A percentile compares a stretch with the other conserved stretches of the same genome.
Evolutionary conservation across 2,888 invertebrate species (phyloP).

Genomic region (Parnassius mnemosyne): DNA sequence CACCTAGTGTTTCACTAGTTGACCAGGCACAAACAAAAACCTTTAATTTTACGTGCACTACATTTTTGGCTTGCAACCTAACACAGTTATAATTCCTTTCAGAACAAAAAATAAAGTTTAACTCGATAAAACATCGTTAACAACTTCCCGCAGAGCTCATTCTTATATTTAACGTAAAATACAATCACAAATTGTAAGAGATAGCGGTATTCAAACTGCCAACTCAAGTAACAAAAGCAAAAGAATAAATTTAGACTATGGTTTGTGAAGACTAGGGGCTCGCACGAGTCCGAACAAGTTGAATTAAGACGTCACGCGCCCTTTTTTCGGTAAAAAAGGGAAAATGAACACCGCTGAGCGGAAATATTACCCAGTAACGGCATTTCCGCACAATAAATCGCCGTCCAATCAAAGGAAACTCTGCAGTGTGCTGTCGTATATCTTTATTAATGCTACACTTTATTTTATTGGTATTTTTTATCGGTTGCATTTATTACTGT

Average conservation of each 20-base stretch:
- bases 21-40: no score
- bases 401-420: conserved; percentile 78
- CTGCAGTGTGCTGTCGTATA: conserved; percentile 62
- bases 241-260: conserved; percentile 16
- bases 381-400: conserved; percentile 81
- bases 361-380: conserved; percentile 80
- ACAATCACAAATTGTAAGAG: conserved; percentile 1
- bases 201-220: conserved; percentile 2
- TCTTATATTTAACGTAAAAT: conserved; percentile 1
- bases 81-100: background rate
- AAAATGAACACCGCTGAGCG: conserved; percentile 76
- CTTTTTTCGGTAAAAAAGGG: conserved; percentile 77
- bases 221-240: conserved; percentile 8
- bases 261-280: conserved; percentile 32
- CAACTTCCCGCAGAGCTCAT: conserved; percentile 12
- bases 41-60: no score
- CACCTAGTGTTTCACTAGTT: no score
- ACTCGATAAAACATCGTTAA: conserved; percentile 11
- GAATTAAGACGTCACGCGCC: conserved; percentile 78
- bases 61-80: background rate
- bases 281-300: conserved; percentile 40
- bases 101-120: conserved; percentile 1
- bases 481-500: conserved; percentile 63
- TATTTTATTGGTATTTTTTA: conserved; percentile 77
- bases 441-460: conserved; percentile 77